Conservation (phyloP, 2,113 vertebrate genomes). For the Alectura lathami region DNA sequence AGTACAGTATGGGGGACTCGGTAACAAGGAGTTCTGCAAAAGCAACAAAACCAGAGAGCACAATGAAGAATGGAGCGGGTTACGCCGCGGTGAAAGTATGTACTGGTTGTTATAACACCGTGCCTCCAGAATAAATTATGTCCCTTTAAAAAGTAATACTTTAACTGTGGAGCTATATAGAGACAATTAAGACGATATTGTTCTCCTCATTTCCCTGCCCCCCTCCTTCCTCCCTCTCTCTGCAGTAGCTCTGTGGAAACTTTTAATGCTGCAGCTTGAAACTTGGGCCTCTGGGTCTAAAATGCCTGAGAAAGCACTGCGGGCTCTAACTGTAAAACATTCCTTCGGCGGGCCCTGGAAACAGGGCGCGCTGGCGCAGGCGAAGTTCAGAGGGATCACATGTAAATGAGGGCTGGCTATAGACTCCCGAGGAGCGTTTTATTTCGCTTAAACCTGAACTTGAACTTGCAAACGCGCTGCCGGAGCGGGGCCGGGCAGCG, state of each 20-base stretch:
- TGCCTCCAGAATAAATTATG: slow-evolving; percentile 68
- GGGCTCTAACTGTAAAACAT: slow-evolving; percentile 77
- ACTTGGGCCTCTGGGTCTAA: slow-evolving; percentile 67
- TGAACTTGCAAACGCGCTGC: slow-evolving; percentile 71
- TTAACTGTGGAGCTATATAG: slow-evolving; percentile 69
- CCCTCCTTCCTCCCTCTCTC: slow-evolving; percentile 34
- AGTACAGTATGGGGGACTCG: slow-evolving; percentile 49
- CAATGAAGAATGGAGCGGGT: slow-evolving; percentile 67
- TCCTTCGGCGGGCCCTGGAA: slow-evolving; percentile 78
- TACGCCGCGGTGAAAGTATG: slow-evolving; percentile 61
- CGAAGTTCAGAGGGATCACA: slow-evolving; percentile 75
- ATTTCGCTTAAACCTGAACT: slow-evolving; percentile 79
- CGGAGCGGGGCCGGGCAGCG: slow-evolving; percentile 1
- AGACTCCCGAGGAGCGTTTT: slow-evolving; percentile 73
- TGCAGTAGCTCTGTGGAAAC: slow-evolving; percentile 71
- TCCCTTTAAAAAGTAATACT: slow-evolving; percentile 72
- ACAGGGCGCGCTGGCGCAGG: slow-evolving; percentile 68
- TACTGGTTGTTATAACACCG: slow-evolving; percentile 63
- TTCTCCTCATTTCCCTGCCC: slow-evolving; percentile 40
- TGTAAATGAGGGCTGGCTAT: slow-evolving; percentile 76
- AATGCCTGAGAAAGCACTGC: slow-evolving; percentile 77
- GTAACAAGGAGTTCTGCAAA: slow-evolving; percentile 66
- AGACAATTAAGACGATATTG: slow-evolving; percentile 72
- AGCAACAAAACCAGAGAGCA: slow-evolving; percentile 61
- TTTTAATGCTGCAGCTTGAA: slow-evolving; percentile 68